phyloP scores from a whole-genome alignment of 2,797 vertebrate genomes.

The Macrochelys suwanniensis region DNA sequence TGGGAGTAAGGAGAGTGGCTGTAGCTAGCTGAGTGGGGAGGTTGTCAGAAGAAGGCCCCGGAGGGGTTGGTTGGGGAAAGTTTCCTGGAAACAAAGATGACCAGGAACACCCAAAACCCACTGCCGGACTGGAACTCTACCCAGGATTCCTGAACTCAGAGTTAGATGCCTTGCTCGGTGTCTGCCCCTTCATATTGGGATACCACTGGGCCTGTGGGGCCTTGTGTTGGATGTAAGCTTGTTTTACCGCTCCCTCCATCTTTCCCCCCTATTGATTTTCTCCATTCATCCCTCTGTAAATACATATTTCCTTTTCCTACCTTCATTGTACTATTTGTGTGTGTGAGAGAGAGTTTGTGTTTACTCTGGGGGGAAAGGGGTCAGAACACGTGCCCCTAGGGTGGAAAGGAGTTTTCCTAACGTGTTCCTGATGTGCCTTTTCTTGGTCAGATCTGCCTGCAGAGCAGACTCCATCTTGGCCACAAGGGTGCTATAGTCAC shows the following conservation, averaged over 20 bases:
- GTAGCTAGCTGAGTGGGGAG: background rate
- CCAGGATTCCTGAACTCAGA: background rate
- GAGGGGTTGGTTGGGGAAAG: background rate
- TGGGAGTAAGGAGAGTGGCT: background rate
- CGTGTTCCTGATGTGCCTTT: background rate
- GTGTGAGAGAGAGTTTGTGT: background rate
- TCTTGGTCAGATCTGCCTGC: background rate
- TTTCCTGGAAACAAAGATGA: background rate
- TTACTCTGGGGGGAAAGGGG: background rate
- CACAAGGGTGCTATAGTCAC: background rate
- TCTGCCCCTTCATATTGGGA: background rate
- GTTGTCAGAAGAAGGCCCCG: background rate
- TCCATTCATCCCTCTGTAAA: background rate
- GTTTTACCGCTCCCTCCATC: background rate
- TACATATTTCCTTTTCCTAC: background rate
- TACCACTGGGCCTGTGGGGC: no score
- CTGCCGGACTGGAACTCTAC: background rate
- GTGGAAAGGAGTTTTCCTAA: background rate
- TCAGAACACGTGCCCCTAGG: background rate
- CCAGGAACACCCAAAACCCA: background rate
- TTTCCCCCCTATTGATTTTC: background rate
- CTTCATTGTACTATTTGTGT: background rate
- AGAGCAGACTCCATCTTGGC: background rate
- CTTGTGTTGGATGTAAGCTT: no score
- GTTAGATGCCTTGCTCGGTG: background rate